Percentiles rank a stretch among this genome's conserved stretches.
Conservation (phyloP, 2,888 invertebrate genomes). For the Aporophyla lueneburgensis region DNA sequence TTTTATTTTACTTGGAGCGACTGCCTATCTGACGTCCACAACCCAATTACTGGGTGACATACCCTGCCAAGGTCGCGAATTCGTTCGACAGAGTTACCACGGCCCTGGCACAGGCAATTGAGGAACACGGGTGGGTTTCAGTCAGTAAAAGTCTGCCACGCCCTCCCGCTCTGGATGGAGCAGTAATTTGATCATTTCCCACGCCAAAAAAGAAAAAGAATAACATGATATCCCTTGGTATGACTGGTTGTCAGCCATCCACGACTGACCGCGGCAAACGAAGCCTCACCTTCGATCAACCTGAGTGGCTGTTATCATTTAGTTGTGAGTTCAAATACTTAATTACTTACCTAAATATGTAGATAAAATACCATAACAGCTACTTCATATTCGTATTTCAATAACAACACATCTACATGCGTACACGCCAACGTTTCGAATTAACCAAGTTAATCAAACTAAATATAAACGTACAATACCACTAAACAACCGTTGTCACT, state of each 20-base stretch:
- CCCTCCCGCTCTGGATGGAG: too few relatives aligned
- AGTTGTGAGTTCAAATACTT: not conserved
- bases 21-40: not conserved
- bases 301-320: not conserved
- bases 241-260: not conserved
- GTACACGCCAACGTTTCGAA: not conserved
- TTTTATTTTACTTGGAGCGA: too few relatives aligned
- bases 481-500: conserved; percentile 16
- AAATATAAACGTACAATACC: not conserved
- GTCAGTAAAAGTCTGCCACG: too few relatives aligned
- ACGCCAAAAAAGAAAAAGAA: too few relatives aligned
- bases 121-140: too few relatives aligned
- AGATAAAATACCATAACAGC: not conserved
- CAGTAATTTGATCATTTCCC: too few relatives aligned
- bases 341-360: not conserved
- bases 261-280: not conserved
- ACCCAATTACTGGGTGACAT: not conserved
- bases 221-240: not conserved
- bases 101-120: too few relatives aligned
- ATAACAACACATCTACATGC: not conserved
- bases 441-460: not conserved
- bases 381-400: too few relatives aligned
- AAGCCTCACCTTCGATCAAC: not conserved
- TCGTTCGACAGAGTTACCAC: too few relatives aligned
- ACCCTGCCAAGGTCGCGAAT: too few relatives aligned